Percentiles rank a stretch among this genome's conserved stretches.
Conservation (phyloP, 92 coral and sea anemone species). For the Virgularia gustaviana region DNA sequence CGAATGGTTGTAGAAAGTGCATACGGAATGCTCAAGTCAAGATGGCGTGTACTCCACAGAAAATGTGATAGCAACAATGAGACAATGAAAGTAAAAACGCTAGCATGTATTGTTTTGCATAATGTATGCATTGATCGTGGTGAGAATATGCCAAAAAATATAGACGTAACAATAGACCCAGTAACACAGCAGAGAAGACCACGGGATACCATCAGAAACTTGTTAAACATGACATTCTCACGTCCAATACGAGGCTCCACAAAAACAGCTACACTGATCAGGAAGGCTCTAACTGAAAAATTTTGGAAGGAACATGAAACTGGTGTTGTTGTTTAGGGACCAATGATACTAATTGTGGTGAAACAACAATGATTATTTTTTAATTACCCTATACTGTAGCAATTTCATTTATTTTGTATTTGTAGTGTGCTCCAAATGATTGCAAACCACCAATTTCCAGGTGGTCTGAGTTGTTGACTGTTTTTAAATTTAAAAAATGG, state of each 20-base stretch:
- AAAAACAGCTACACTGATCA: background rate
- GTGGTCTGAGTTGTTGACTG: too few relatives aligned
- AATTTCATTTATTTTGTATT: too few relatives aligned
- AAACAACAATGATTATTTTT: too few relatives aligned
- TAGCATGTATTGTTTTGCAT: slow-evolving; percentile 9
- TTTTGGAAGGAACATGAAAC: slow-evolving; percentile 15
- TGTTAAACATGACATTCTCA: slow-evolving; percentile 10
- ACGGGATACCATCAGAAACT: background rate
- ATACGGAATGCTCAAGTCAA: slow-evolving; percentile 12
- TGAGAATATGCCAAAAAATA: background rate
- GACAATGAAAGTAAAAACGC: slow-evolving; percentile 12
- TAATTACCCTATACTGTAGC: too few relatives aligned
- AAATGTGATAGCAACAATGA: slow-evolving; percentile 20
- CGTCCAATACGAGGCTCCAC: background rate
- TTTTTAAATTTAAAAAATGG: too few relatives aligned
- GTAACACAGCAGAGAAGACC: slow-evolving; percentile 9
- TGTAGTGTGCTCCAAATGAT: too few relatives aligned
- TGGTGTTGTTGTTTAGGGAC: too few relatives aligned
- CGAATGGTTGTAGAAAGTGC: slow-evolving; percentile 23
- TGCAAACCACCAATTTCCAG: too few relatives aligned
- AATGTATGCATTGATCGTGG: slow-evolving; percentile 15
- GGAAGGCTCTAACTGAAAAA: slow-evolving; percentile 5
- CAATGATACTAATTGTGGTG: too few relatives aligned
- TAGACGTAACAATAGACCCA: slow-evolving; percentile 16
- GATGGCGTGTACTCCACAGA: slow-evolving; percentile 24